These are phyloP conservation scores for Xenentodon cancila DNA, from an alignment of 2,797 vertebrate species.

Conservation along the genomic window DNA sequence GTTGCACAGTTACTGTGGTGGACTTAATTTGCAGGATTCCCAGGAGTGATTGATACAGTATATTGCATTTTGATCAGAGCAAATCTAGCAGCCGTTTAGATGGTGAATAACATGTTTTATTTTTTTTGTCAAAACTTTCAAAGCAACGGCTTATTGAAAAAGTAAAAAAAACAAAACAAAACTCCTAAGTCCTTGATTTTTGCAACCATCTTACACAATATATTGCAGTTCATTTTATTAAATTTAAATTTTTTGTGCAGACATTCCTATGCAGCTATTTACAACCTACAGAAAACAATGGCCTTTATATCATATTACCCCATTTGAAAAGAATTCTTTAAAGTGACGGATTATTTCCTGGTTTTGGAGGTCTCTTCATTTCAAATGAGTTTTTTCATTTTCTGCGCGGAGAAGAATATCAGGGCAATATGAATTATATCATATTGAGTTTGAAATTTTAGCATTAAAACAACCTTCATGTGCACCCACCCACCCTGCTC, in stretches of 20 bases:
- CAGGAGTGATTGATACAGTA: slow-evolving; percentile 59
- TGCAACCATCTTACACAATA: neutral
- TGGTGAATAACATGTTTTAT: slow-evolving; percentile 39
- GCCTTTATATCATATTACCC: neutral
- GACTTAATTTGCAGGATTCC: slow-evolving; percentile 60
- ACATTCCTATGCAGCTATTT: slow-evolving; percentile 6
- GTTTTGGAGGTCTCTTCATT: neutral
- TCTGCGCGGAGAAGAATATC: neutral
- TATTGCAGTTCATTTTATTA: neutral
- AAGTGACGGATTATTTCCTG: neutral
- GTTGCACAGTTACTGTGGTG: slow-evolving; percentile 57
- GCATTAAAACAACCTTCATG: too few species aligned
- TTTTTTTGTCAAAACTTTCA: slow-evolving; percentile 9
- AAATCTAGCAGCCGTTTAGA: slow-evolving; percentile 30
- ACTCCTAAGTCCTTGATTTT: slow-evolving; percentile 1
- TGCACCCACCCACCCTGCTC: too few species aligned
- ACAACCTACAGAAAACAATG: neutral
- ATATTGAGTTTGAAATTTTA: too few species aligned
- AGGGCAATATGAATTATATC: neutral
- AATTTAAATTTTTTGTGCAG: neutral
- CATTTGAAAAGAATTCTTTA: neutral
- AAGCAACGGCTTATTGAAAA: slow-evolving; percentile 33
- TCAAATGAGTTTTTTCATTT: neutral
- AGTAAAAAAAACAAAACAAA: slow-evolving; percentile 4
- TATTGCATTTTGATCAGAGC: slow-evolving; percentile 44